Base-by-base conservation (phyloP, 1,140 invertebrate species). In the Druon quercuslanigerum region DNA sequence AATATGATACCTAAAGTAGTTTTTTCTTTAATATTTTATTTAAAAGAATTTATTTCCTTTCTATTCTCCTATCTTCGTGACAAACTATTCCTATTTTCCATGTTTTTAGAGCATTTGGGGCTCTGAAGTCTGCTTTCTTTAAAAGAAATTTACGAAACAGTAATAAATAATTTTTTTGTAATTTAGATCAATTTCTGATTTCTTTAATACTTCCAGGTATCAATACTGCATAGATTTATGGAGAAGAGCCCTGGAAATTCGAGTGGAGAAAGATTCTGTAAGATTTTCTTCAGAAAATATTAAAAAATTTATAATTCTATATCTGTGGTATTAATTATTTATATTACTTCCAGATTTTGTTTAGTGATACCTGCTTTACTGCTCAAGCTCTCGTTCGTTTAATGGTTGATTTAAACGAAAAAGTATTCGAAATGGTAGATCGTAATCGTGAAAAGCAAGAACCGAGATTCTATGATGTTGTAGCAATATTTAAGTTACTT, bases 171-270 rank as follows among this genome's bases (percentile, higher is more conserved):
- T 11, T 46, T 6, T 46, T 46, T 11, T 11, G 11, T 11, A 8
- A 74, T 56, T 76, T 50, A 51, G 25, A 19, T 75, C 19, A 51
- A 72, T 74, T 71, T 46, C 73, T 74, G 11, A 73, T 54, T 72
- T 46, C 2, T 46, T 1, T 9, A 14, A 20, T 66, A 16, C 16
- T 86, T 85, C 71, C 54, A 90, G 96, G 78, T 96, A 96, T 90
- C 96, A 97, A 86, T 92, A 95, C 72, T 97, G 96, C 88, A 96
- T 97, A 76, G 95, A 97, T 90, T 91, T 98, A 17, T 98, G 96
- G 96, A 92, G 93, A 76, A 94, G 96, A 89, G 95, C 95, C 46
- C 91, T 98, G 17, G 94, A 96, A 88, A 94, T 96, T 72, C 92
- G 96, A 80, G 94, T 97, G 8, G 93, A 94, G 82, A 96, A 95